phyloP scores from a whole-genome alignment of 2,113 vertebrate genomes.

The Gopherus flavomarginatus region DNA sequence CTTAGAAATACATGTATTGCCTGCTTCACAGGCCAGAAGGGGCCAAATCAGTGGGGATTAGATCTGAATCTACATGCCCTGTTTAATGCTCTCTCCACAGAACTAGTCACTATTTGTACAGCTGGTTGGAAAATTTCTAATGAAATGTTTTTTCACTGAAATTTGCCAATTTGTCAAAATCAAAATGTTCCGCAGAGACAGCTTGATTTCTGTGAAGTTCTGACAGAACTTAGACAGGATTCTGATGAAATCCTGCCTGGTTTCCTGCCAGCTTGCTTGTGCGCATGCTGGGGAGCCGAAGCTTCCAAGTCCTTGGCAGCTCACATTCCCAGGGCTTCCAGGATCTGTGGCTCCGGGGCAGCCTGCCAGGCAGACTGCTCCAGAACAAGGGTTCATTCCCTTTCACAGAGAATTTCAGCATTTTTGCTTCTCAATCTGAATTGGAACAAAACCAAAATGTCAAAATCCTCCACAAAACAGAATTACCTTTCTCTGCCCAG shows the following conservation, averaged over 20 bases:
- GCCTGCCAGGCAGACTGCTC: not conserved
- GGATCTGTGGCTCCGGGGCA: not conserved
- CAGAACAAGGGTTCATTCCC: not conserved
- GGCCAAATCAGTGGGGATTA: not conserved
- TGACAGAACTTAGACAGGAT: not conserved
- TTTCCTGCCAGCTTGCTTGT: not conserved
- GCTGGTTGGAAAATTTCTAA: not conserved
- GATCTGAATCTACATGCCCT: not conserved
- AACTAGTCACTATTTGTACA: not conserved
- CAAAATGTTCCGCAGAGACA: not conserved
- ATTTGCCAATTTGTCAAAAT: not conserved
- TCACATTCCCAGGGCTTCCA: not conserved
- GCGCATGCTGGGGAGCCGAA: not conserved
- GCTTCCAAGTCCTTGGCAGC: not conserved
- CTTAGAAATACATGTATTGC: not conserved
- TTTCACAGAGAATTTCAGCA: not conserved
- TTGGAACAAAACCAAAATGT: not conserved
- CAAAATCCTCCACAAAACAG: not conserved
- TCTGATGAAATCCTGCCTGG: not conserved
- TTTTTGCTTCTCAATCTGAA: not conserved
- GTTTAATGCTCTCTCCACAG: not conserved
- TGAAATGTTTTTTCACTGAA: not conserved
- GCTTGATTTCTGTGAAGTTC: not conserved
- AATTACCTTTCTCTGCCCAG: not conserved
- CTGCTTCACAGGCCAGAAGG: not conserved